phyloP scores from a whole-genome alignment of 1,140 invertebrate species.

The Pseudomyrmex sp. region DNA sequence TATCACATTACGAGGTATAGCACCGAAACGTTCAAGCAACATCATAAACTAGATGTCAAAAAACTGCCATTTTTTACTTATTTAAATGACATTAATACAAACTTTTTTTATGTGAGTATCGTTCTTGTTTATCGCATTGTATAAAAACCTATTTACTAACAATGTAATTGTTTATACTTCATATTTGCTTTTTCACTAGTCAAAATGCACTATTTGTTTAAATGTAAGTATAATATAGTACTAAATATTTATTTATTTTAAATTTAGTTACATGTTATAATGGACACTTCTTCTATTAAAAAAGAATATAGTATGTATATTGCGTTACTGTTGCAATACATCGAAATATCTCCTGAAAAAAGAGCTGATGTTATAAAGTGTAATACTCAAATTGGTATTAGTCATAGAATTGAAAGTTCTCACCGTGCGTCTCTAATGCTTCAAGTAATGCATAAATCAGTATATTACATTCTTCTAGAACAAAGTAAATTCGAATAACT shows the following conservation, averaged over 20 bases:
- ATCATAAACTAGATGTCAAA: constrained; percentile 87
- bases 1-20: constrained; percentile 88
- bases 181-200: too few species aligned
- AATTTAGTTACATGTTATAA: constrained; percentile 88
- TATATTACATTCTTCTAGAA: constrained; percentile 32
- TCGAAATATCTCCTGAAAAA: constrained; percentile 89
- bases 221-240: constrained; percentile 12
- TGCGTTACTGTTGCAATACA: constrained; percentile 89
- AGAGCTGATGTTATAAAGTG: constrained; percentile 80
- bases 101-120: constrained; percentile 93
- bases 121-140: too few species aligned
- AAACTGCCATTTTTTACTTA: constrained; percentile 91
- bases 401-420: too few species aligned
- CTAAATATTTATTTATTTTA: not conserved
- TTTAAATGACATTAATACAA: constrained; percentile 92
- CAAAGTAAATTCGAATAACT: constrained; percentile 1
- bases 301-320: constrained; percentile 89
- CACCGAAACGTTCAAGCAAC: constrained; percentile 84
- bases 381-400: constrained; percentile 81
- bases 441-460: constrained; percentile 81
- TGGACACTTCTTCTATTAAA: constrained; percentile 90
- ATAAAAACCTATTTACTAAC: too few species aligned
- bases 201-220: too few species aligned
- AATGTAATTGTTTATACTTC: too few species aligned
- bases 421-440: constrained; percentile 86